Evolutionary conservation across 1,140 invertebrate genomes (phyloP).

Genomic region (Holcopasites calliopsidis): DNA sequence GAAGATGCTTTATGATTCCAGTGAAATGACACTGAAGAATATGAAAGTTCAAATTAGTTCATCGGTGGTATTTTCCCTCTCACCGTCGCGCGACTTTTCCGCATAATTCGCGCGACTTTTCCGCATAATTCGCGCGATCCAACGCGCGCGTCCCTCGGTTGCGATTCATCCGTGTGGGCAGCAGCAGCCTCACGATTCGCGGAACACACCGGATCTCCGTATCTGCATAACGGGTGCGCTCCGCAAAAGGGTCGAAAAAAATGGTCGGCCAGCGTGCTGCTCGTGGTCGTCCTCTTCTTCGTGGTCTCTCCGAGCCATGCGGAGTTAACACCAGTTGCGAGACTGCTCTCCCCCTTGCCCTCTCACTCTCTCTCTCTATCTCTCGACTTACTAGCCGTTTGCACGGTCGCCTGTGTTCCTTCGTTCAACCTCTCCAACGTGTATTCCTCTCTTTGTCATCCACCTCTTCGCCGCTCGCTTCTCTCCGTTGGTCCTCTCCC

Average conservation of each 20-base stretch:
- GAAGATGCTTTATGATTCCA: neutral
- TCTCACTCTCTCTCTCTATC: too few species aligned
- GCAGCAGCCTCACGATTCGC: slow-evolving; percentile 39
- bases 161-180: slow-evolving; percentile 34
- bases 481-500: neutral
- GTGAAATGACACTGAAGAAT: too few species aligned
- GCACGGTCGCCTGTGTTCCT: neutral
- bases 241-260: slow-evolving; percentile 46
- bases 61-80: slow-evolving; percentile 1
- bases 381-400: slow-evolving; percentile 4
- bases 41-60: too few species aligned
- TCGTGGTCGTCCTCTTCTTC: slow-evolving; percentile 18
- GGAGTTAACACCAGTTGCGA: slow-evolving; percentile 57
- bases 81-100: neutral
- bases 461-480: too few species aligned
- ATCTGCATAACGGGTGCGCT: slow-evolving; percentile 50
- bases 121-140: slow-evolving; percentile 50
- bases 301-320: slow-evolving; percentile 25
- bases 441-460: neutral
- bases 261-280: slow-evolving; percentile 1
- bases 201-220: slow-evolving; percentile 39
- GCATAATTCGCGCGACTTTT: neutral
- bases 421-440: neutral
- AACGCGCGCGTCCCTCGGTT: neutral
- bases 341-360: slow-evolving; percentile 3